Conservation (phyloP, 2,888 invertebrate genomes). For the Campoletis raptor region DNA sequence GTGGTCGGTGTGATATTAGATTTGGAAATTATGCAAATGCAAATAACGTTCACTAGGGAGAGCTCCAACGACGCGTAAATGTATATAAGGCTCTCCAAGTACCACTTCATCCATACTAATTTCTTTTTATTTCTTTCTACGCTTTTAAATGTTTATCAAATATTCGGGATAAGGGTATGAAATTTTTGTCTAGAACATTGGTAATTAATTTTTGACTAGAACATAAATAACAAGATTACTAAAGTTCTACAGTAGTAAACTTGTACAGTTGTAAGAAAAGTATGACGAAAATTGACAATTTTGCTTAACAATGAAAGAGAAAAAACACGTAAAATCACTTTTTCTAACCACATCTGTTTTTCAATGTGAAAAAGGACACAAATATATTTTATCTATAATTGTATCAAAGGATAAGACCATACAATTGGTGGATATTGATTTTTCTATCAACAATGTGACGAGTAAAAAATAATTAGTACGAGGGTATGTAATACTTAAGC, state of each 20-base stretch:
- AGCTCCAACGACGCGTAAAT: constrained; percentile 17
- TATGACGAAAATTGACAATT: background rate
- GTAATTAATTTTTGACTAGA: background rate
- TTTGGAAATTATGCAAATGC: constrained; percentile 83
- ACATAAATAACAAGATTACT: background rate
- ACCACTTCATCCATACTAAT: constrained; percentile 42
- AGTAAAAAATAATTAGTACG: constrained; percentile 2
- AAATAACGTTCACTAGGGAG: constrained; percentile 67
- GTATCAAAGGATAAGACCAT: background rate
- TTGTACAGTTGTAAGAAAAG: background rate
- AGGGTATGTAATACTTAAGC: background rate
- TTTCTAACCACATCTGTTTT: background rate
- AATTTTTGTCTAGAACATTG: background rate
- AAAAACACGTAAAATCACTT: background rate
- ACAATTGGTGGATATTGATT: background rate
- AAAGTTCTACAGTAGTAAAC: background rate
- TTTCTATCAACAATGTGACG: background rate
- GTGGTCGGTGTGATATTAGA: constrained; percentile 69
- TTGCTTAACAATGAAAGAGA: background rate
- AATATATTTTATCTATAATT: background rate
- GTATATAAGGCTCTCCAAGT: constrained; percentile 29
- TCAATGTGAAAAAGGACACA: background rate
- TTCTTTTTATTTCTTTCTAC: constrained; percentile 5
- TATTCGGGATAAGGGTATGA: background rate
- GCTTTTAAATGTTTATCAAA: constrained; percentile 12